These are phyloP conservation scores for Mus caroli DNA, from an alignment of 2,797 vertebrate genomes.

Conservation along the genomic window DNA sequence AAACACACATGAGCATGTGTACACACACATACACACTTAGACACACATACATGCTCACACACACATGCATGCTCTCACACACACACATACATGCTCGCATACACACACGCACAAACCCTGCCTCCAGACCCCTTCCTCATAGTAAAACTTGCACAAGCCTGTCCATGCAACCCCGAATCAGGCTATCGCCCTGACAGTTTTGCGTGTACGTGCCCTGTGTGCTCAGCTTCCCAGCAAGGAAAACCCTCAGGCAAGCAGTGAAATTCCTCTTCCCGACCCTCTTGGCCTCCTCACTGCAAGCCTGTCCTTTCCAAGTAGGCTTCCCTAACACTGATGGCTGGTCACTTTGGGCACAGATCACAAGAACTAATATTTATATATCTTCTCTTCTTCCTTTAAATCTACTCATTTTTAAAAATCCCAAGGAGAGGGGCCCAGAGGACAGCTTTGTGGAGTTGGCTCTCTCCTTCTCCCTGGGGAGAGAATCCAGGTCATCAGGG, in stretches of 20 bases:
- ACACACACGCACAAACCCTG: background rate
- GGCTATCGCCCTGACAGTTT: background rate
- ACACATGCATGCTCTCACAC: rapidly evolving
- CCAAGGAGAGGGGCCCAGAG: background rate
- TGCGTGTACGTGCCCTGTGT: rapidly evolving
- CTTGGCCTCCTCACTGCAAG: background rate
- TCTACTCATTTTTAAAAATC: slow-evolving; percentile 16
- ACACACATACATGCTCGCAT: background rate
- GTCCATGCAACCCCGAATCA: slow-evolving; percentile 1
- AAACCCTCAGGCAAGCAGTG: background rate
- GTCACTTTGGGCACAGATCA: background rate
- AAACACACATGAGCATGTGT: background rate
- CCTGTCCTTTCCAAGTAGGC: rapidly evolving
- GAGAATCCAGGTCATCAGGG: background rate
- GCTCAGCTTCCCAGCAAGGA: background rate
- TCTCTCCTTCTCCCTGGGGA: background rate
- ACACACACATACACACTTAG: background rate
- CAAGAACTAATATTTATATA: background rate
- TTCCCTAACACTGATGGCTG: background rate
- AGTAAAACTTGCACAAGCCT: slow-evolving; percentile 50
- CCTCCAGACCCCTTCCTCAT: background rate
- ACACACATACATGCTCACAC: background rate
- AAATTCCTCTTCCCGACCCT: background rate
- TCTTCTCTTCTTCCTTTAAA: background rate
- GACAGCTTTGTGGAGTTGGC: background rate